These are phyloP conservation scores for Climacteris rufus DNA, from an alignment of 2,113 vertebrate species.

Conservation along the genomic window DNA sequence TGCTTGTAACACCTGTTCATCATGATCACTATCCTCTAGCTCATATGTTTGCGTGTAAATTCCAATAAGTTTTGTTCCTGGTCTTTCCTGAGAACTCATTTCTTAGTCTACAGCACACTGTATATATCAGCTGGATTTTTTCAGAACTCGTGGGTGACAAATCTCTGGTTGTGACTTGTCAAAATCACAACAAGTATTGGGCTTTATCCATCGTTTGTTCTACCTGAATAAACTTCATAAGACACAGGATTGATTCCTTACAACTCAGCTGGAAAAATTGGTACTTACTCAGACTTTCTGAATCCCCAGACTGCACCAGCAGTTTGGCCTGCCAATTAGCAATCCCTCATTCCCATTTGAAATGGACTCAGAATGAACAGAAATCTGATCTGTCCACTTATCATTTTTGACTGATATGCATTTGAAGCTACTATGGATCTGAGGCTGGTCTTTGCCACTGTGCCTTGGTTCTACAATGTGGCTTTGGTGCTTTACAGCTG, in stretches of 20 bases:
- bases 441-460: neutral
- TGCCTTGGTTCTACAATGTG: neutral
- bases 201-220: neutral
- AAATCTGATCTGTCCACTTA: neutral
- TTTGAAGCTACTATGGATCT: neutral
- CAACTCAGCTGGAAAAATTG: neutral
- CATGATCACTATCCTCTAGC: neutral
- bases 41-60: neutral
- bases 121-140: neutral
- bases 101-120: neutral
- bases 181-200: neutral
- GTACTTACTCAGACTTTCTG: neutral
- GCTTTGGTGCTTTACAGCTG: neutral
- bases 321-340: neutral
- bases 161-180: neutral
- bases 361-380: neutral
- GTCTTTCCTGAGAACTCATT: neutral
- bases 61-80: neutral
- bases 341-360: neutral
- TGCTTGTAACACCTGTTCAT: neutral
- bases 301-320: neutral
- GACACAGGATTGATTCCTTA: neutral
- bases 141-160: neutral
- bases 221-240: neutral
- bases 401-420: neutral